A percentile compares a stretch with the other conserved stretches of the same genome.
Evolutionary conservation across 1,140 invertebrate genomes (phyloP).

Genomic region (Ceratina australensis): DNA sequence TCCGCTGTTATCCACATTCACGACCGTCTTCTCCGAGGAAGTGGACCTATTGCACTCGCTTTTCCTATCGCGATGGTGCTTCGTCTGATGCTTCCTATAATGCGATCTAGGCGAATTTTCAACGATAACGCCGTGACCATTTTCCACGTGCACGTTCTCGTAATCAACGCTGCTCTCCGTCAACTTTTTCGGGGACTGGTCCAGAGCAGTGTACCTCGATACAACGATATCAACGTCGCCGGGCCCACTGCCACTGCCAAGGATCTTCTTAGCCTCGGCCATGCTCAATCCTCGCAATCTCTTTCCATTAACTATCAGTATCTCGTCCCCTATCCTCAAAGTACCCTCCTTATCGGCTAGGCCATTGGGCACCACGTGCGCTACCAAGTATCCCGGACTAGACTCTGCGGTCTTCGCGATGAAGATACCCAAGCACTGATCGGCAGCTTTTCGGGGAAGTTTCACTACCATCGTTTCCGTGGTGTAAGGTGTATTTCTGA

Average conservation of each 20-base stretch:
- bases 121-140: slow-evolving; percentile 77
- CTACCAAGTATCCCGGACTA: slow-evolving; percentile 88
- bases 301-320: slow-evolving; percentile 90
- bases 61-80: slow-evolving; percentile 63
- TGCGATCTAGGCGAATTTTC: slow-evolving; percentile 76
- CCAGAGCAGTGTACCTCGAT: slow-evolving; percentile 74
- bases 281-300: slow-evolving; percentile 87
- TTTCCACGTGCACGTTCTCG: slow-evolving; percentile 82
- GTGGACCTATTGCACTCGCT: slow-evolving; percentile 69
- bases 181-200: slow-evolving; percentile 76
- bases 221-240: slow-evolving; percentile 88
- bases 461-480: slow-evolving; percentile 84
- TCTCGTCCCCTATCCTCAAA: slow-evolving; percentile 88
- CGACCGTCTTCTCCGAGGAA: slow-evolving; percentile 62
- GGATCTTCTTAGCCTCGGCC: slow-evolving; percentile 86
- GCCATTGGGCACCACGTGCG: slow-evolving; percentile 89
- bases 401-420: slow-evolving; percentile 89
- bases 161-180: slow-evolving; percentile 86
- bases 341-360: slow-evolving; percentile 89
- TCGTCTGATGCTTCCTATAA: slow-evolving; percentile 73
- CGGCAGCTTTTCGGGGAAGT: slow-evolving; percentile 83
- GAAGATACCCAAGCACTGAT: slow-evolving; percentile 90
- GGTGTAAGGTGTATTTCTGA: slow-evolving; percentile 77
- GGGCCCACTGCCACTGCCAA: slow-evolving; percentile 82
- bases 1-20: slow-evolving; percentile 55